Conservation (phyloP, 2,888 invertebrate genomes). For the Lamproptera curius region DNA sequence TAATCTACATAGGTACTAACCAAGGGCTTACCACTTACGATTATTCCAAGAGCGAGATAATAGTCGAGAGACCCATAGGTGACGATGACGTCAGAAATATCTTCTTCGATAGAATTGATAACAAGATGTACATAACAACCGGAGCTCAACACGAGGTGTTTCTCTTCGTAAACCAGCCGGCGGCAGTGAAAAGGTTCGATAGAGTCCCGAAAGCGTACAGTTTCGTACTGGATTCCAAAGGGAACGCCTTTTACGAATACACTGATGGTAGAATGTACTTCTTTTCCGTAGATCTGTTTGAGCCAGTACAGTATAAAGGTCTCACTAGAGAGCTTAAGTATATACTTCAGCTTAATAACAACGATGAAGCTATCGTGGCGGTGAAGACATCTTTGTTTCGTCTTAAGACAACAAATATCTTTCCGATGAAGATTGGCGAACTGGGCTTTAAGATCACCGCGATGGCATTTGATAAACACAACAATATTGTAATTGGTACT, state of each 20-base stretch:
- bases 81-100: constrained; percentile 65
- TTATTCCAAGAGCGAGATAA: constrained; percentile 53
- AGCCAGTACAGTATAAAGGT: constrained; percentile 67
- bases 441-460: constrained; percentile 66
- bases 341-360: constrained; percentile 54
- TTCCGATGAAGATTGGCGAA: constrained; percentile 61
- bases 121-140: constrained; percentile 63
- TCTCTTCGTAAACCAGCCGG: constrained; percentile 58
- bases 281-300: constrained; percentile 54
- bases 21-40: constrained; percentile 63
- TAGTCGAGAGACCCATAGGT: constrained; percentile 60
- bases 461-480: constrained; percentile 56
- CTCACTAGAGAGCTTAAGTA: constrained; percentile 64
- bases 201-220: constrained; percentile 64
- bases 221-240: constrained; percentile 57
- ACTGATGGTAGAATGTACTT: constrained; percentile 65
- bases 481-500: constrained; percentile 63
- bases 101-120: constrained; percentile 60
- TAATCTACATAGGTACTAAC: constrained; percentile 64
- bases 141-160: constrained; percentile 62
- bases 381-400: constrained; percentile 62
- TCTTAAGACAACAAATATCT: constrained; percentile 49
- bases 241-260: constrained; percentile 63
- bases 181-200: constrained; percentile 61
- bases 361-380: constrained; percentile 61